A percentile compares a stretch with the other conserved stretches of the same genome.
These are phyloP conservation scores for Chymomyza fuscimana DNA, from an alignment of 2,888 invertebrate species.

Conservation along the genomic window DNA sequence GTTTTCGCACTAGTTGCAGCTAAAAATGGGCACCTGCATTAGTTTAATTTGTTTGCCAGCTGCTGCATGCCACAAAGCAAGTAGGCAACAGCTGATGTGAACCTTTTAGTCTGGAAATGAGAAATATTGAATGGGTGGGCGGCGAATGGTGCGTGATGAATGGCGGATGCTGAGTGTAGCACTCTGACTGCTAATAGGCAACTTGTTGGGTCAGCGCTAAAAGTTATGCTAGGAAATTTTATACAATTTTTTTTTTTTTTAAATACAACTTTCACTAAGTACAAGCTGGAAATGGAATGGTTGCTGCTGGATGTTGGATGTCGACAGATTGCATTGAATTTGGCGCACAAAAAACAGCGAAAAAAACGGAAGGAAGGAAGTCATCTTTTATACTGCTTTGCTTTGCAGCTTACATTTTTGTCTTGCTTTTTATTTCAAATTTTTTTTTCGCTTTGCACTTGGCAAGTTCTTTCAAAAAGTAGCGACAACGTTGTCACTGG, in stretches of 20 bases:
- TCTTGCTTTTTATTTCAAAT: conserved; percentile 9
- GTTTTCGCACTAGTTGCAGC: conserved; percentile 60
- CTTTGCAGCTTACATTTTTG: conserved; percentile 60
- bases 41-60: conserved; percentile 63
- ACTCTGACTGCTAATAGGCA: conserved; percentile 46
- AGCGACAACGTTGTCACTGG: conserved; percentile 42
- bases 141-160: background rate
- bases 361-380: conserved; percentile 44
- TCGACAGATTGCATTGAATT: conserved; percentile 67
- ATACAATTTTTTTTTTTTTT: conserved; percentile 21
- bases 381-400: conserved; percentile 60
- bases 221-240: conserved; percentile 61
- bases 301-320: background rate
- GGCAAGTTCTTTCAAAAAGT: conserved; percentile 42
- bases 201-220: conserved; percentile 60
- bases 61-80: conserved; percentile 32
- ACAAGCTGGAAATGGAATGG: conserved; percentile 15
- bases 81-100: conserved; percentile 22
- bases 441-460: conserved; percentile 19
- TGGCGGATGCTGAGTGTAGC: background rate
- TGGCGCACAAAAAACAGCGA: conserved; percentile 29
- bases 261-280: conserved; percentile 36
- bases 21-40: conserved; percentile 44
- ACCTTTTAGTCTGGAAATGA: background rate
- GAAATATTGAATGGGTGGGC: too few relatives aligned